Evolutionary conservation across 2,797 vertebrate species (phyloP).

Genomic region (Malurus splendens): DNA sequence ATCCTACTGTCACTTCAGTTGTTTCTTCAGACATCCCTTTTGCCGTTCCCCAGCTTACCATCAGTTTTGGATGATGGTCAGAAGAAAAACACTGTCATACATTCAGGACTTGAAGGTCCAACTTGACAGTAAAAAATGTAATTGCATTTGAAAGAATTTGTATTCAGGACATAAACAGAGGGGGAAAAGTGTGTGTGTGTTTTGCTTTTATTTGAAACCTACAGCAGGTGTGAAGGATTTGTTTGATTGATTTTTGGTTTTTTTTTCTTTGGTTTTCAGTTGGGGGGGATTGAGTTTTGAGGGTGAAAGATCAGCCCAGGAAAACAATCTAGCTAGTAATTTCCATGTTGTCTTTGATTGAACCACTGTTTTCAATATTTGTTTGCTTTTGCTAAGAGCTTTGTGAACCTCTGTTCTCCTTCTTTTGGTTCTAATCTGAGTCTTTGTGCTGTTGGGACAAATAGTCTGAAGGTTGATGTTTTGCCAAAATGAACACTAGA

Average conservation of each 20-base stretch:
- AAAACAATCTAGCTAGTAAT: constrained; percentile 48
- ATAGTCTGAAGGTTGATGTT: constrained; percentile 32
- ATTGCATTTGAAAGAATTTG: neutral
- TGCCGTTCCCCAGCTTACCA: neutral
- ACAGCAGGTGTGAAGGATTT: neutral
- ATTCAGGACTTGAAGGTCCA: neutral
- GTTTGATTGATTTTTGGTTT: neutral
- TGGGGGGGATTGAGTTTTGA: neutral
- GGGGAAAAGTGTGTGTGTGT: neutral
- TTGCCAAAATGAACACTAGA: constrained; percentile 36
- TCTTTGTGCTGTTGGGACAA: constrained; percentile 45
- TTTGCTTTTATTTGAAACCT: constrained; percentile 37
- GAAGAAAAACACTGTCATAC: neutral
- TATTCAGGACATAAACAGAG: constrained; percentile 20
- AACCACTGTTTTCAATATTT: constrained; percentile 42
- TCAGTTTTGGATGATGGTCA: neutral
- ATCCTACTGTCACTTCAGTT: neutral
- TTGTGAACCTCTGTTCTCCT: neutral
- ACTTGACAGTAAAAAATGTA: neutral
- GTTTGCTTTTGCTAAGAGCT: constrained; percentile 28
- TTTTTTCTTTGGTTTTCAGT: neutral
- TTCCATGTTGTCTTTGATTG: constrained; percentile 16
- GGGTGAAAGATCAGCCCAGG: neutral
- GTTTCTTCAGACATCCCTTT: neutral
- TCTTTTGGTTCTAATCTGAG: constrained; percentile 26